phyloP scores from a whole-genome alignment of 2,113 vertebrate species.

The Uria aalge region DNA sequence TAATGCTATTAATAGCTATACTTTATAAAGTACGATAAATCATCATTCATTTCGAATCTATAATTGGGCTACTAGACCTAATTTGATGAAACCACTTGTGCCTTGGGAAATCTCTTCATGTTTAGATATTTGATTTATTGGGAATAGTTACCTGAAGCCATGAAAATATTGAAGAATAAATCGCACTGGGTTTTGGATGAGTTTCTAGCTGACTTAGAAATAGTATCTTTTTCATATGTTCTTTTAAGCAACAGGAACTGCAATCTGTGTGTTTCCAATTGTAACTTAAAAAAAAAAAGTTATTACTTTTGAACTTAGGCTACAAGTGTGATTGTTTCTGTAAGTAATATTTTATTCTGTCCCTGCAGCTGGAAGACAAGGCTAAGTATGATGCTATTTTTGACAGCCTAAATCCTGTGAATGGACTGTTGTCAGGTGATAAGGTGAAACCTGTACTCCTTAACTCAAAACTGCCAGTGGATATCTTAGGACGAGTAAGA shows the following conservation, averaged over 20 bases:
- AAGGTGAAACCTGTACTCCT: slow-evolving; percentile 98
- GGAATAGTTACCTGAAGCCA: background rate
- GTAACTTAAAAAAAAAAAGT: background rate
- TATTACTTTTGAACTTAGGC: background rate
- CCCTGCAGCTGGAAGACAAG: slow-evolving; percentile 89
- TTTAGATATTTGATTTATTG: background rate
- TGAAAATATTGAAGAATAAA: background rate
- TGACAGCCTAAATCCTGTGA: slow-evolving; percentile 89
- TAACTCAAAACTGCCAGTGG: slow-evolving; percentile 97
- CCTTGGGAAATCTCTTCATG: background rate
- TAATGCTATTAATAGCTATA: background rate
- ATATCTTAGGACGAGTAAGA: slow-evolving; percentile 93
- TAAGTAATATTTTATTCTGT: slow-evolving; percentile 8
- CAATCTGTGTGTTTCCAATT: background rate
- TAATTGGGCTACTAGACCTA: background rate
- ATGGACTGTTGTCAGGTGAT: slow-evolving; percentile 91
- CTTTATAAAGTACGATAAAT: background rate
- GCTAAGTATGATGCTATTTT: slow-evolving; percentile 95
- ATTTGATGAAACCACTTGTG: background rate
- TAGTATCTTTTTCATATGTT: background rate
- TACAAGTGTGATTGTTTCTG: background rate
- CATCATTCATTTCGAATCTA: background rate
- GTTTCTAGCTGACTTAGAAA: background rate
- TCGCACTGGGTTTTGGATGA: background rate
- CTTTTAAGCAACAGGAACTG: background rate